Base-by-base conservation (phyloP, 2,113 vertebrate species). In the Uria aalge region DNA sequence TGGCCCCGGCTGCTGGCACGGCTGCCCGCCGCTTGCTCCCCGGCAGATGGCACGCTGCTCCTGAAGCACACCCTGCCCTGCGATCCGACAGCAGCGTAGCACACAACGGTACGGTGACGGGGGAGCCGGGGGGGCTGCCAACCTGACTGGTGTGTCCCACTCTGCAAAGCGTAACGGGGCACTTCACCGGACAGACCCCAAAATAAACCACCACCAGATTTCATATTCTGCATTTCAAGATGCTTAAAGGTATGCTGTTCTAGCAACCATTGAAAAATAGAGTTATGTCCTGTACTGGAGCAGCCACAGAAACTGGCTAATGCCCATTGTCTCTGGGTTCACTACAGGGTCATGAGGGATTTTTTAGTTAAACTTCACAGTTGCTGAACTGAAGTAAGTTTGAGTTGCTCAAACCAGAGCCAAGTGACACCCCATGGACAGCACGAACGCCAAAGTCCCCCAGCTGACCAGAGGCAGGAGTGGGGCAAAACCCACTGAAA, bases 381-480 rank as follows among this genome's bases (percentile, higher is more conserved):
- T 11, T 47, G 43, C 41, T 67, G 45, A n/a, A 38, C 2, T 50
- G 24, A 62, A 55, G 0, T 4, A 21, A 76, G 14, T 27, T 24
- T 7, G 43, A 90, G 32, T 5, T 55, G 47, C 53, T 52, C 66
- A 48, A 19, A 53, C 26, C 60, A 75, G 60, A 78, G 43, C 32
- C 47, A 74, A 63, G 14, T 38, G 52, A 50, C 63, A 53, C 3
- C 24, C 38, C 50, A 29, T 0, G 2, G 68, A 53, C 0, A 4
- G 38, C 68, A 57, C 38, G 59, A 57, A 84, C 60, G 72, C 45
- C 84, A 18, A 94, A 91, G 59, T 43, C 12, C 27, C 36, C 38
- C 9, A 15, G 20, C n/a, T 55, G 56, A 45, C 26, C 78, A 67
- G 48, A 41, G n/a, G 24, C 19, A 87, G 69, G 48, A 71, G 26